phyloP scores from a whole-genome alignment of 2,888 invertebrate genomes.

The Boloria euphrosyne region DNA sequence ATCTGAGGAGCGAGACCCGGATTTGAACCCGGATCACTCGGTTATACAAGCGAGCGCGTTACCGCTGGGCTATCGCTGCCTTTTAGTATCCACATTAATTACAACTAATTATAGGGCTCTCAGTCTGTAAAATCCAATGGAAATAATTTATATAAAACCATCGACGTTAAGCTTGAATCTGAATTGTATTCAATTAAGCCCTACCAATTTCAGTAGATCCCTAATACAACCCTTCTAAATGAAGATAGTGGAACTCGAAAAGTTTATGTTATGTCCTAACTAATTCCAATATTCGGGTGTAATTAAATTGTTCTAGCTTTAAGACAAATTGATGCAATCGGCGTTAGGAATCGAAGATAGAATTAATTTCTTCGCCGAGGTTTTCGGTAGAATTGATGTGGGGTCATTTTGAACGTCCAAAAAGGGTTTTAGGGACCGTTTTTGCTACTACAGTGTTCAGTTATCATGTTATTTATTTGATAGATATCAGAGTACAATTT shows the following conservation, averaged over 20 bases:
- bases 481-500: background rate
- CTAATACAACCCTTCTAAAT: conserved; percentile 13
- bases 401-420: conserved; percentile 44
- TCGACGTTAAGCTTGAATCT: background rate
- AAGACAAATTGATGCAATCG: conserved; percentile 60
- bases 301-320: conserved; percentile 65
- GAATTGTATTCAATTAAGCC: conserved; percentile 47
- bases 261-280: conserved; percentile 44
- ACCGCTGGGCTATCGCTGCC: no score
- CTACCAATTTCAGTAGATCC: conserved; percentile 44
- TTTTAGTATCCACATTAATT: no score
- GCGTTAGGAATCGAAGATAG: conserved; percentile 50
- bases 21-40: no score
- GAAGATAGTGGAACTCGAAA: conserved; percentile 45
- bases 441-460: background rate
- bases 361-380: conserved; percentile 62
- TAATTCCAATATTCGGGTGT: conserved; percentile 51
- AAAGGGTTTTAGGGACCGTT: conserved; percentile 50
- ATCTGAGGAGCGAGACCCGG: no score
- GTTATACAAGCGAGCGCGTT: no score
- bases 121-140: background rate
- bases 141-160: no score
- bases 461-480: conserved; percentile 9
- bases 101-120: no score
- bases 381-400: conserved; percentile 60